Percentiles rank a stretch among this genome's conserved stretches.
phyloP scores from a whole-genome alignment of 2,888 invertebrate genomes.

The Apodemia duryi region DNA sequence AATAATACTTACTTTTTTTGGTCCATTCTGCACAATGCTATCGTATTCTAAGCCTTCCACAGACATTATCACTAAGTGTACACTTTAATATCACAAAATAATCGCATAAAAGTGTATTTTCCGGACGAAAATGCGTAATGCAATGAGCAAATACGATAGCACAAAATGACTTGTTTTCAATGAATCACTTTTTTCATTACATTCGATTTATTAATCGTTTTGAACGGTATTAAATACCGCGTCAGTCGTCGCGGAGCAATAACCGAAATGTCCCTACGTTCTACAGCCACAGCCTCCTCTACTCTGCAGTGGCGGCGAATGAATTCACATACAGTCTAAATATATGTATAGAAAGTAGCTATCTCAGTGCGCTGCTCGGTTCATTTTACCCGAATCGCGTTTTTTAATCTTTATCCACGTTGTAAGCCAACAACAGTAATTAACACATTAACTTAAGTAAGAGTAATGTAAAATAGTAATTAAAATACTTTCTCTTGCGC shows the following conservation, averaged over 20 bases:
- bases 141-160: constrained; percentile 34
- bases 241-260: constrained; percentile 58
- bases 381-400: constrained; percentile 12
- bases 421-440: constrained; percentile 26
- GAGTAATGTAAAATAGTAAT: constrained; percentile 15
- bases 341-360: constrained; percentile 51
- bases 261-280: constrained; percentile 55
- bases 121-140: constrained; percentile 32
- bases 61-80: constrained; percentile 68
- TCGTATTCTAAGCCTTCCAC: constrained; percentile 83
- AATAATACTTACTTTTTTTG: constrained; percentile 78
- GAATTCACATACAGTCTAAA: constrained; percentile 42
- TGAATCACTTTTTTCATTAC: constrained; percentile 63
- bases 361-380: constrained; percentile 3
- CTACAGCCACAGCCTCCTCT: constrained; percentile 66
- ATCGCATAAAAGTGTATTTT: constrained; percentile 7
- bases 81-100: constrained; percentile 34
- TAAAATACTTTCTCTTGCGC: constrained; percentile 10
- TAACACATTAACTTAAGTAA: constrained; percentile 16
- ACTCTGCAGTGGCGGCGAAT: constrained; percentile 50
- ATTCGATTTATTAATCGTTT: constrained; percentile 52
- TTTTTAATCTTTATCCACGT: constrained; percentile 24
- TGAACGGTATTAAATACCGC: constrained; percentile 49
- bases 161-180: constrained; percentile 46
- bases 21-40: constrained; percentile 81